Evolutionary conservation across 2,797 vertebrate species (phyloP).

Genomic region (Carapus acus): DNA sequence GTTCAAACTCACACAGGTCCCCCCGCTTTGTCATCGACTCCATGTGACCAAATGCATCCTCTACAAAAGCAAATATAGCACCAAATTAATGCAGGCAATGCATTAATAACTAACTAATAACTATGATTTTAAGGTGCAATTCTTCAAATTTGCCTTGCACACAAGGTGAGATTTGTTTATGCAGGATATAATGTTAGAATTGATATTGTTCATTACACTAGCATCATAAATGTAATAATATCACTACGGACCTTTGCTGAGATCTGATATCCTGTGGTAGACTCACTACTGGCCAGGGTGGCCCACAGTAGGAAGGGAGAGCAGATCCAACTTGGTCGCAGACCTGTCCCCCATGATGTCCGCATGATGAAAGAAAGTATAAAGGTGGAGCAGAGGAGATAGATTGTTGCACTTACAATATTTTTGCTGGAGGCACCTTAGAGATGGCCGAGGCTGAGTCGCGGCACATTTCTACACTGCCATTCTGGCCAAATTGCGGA

Average conservation of each 20-base stretch:
- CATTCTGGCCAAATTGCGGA: slow-evolving; percentile 62
- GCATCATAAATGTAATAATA: too few species aligned
- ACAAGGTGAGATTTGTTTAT: too few species aligned
- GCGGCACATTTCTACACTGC: slow-evolving; percentile 71
- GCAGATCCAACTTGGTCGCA: slow-evolving; percentile 60
- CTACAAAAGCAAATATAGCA: slow-evolving; percentile 42
- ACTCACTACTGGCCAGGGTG: slow-evolving; percentile 55
- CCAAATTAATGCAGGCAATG: background rate
- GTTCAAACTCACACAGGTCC: slow-evolving; percentile 88
- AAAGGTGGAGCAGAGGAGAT: slow-evolving; percentile 61
- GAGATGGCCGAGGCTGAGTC: slow-evolving; percentile 65
- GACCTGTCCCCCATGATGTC: slow-evolving; percentile 59
- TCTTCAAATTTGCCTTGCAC: too few species aligned
- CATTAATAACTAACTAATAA: too few species aligned
- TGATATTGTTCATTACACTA: too few species aligned
- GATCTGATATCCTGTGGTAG: slow-evolving; percentile 35
- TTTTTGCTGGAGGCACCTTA: slow-evolving; percentile 75
- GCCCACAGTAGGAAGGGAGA: slow-evolving; percentile 61
- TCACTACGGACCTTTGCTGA: slow-evolving; percentile 70
- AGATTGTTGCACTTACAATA: slow-evolving; percentile 72
- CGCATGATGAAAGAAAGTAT: slow-evolving; percentile 61
- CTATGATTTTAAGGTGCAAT: too few species aligned
- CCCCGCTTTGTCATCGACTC: slow-evolving; percentile 95
- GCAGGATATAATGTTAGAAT: too few species aligned
- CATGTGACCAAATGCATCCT: slow-evolving; percentile 82